These are phyloP conservation scores for Mystacides longicornis DNA, from an alignment of 2,888 invertebrate genomes.

Conservation along the genomic window DNA sequence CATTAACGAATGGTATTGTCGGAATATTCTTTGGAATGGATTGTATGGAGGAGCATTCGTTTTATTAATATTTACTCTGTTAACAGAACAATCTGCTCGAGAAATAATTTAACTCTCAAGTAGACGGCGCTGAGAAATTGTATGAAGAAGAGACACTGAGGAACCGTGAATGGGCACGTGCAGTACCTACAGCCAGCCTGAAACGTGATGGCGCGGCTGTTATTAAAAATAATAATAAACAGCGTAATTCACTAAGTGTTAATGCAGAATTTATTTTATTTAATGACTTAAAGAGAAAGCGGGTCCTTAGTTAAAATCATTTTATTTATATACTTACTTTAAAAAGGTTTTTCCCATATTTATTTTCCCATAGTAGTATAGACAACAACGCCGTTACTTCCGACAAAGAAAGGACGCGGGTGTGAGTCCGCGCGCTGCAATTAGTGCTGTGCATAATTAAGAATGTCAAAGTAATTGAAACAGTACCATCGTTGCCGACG, in stretches of 20 bases:
- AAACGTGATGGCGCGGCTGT: no score
- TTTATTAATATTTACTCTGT: no score
- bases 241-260: neutral
- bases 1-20: no score
- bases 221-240: neutral
- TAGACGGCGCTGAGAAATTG: no score
- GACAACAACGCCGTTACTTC: neutral
- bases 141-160: no score
- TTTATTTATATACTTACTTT: neutral
- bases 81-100: no score
- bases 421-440: neutral
- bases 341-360: neutral
- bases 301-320: neutral
- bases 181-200: no score
- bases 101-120: no score
- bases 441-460: neutral
- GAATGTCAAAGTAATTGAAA: constrained; percentile 2
- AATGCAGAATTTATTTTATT: neutral
- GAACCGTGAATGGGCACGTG: no score
- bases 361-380: neutral
- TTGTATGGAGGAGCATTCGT: no score
- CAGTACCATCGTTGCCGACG: neutral
- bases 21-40: no score
- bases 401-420: neutral
- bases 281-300: neutral